Percentiles rank a stretch among this genome's conserved stretches.
These are phyloP conservation scores for Falcunculus frontatus DNA, from an alignment of 2,113 vertebrate genomes.

Conservation along the genomic window DNA sequence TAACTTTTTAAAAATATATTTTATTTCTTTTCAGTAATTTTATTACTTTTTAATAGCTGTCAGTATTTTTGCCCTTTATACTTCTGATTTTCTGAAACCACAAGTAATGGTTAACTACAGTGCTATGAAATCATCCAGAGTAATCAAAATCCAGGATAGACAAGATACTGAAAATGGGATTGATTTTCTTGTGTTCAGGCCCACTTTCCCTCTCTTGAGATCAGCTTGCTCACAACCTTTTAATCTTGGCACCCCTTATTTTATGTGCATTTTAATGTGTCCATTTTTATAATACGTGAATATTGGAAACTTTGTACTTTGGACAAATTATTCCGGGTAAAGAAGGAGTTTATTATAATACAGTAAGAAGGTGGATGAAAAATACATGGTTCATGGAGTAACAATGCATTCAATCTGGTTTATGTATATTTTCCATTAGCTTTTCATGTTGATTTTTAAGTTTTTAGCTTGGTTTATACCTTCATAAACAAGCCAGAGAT, in stretches of 20 bases:
- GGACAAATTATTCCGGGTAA: background rate
- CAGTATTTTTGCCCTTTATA: background rate
- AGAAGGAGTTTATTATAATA: background rate
- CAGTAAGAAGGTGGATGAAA: background rate
- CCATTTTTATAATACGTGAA: background rate
- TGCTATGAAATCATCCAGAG: background rate
- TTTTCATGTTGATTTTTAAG: background rate
- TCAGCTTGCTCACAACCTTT: background rate
- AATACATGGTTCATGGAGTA: background rate
- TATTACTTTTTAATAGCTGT: background rate
- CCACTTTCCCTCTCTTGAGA: background rate
- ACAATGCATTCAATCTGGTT: accelerated
- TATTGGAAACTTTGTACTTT: background rate
- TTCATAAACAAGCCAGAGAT: background rate
- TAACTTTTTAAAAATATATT: background rate
- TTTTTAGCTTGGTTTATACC: background rate
- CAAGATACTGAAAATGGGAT: background rate
- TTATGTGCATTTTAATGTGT: background rate
- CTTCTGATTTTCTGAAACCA: background rate
- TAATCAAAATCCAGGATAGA: background rate
- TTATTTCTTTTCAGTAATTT: background rate
- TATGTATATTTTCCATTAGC: background rate
- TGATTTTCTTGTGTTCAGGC: background rate
- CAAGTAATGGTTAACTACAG: background rate
- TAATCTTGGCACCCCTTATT: background rate